phyloP scores from a whole-genome alignment of 1,140 invertebrate genomes.

The Heliconius eleuchia region DNA sequence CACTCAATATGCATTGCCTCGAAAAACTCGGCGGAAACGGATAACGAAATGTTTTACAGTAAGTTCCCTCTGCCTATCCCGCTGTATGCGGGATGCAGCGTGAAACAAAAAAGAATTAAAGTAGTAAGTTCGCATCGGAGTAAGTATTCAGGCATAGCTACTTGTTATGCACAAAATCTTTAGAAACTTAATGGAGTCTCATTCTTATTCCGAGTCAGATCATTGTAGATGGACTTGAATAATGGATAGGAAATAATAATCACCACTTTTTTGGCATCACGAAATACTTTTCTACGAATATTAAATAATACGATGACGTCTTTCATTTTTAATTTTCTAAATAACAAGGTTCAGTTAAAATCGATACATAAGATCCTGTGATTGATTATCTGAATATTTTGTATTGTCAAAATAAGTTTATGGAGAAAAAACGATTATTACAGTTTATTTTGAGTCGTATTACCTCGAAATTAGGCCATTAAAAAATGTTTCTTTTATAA shows the following conservation, averaged over 20 bases:
- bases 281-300: conserved; percentile 13
- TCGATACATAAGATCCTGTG: too few species aligned
- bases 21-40: too few species aligned
- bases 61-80: too few species aligned
- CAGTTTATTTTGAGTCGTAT: too few species aligned
- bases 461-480: too few species aligned
- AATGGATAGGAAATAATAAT: conserved; percentile 62
- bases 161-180: conserved; percentile 71
- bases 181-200: conserved; percentile 69
- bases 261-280: conserved; percentile 28
- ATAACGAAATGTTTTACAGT: too few species aligned
- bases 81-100: too few species aligned
- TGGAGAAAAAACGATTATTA: too few species aligned
- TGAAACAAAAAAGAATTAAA: conserved; percentile 47
- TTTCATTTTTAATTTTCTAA: background rate
- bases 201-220: conserved; percentile 71
- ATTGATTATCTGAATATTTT: too few species aligned
- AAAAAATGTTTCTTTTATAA: too few species aligned
- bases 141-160: conserved; percentile 49
- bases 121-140: conserved; percentile 50
- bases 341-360: background rate
- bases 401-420: too few species aligned
- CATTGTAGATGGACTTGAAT: conserved; percentile 50
- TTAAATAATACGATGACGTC: background rate
- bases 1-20: too few species aligned